These are phyloP conservation scores for Cyrtodaria siliqua DNA, from an alignment of 2,888 invertebrate genomes.

Conservation along the genomic window DNA sequence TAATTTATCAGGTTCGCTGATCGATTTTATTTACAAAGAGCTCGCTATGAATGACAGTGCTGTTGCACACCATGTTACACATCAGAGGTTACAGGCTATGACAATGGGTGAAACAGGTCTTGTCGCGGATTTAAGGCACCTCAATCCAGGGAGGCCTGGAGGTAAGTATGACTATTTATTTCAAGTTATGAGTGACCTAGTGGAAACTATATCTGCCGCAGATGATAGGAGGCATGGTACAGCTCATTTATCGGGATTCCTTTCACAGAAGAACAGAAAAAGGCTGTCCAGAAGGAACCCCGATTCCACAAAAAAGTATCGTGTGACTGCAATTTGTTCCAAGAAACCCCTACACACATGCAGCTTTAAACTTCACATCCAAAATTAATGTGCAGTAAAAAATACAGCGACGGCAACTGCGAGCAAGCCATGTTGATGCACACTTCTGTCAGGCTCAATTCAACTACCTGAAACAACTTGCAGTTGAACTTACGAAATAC, in stretches of 20 bases:
- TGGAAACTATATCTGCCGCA: conserved; percentile 40
- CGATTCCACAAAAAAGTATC: conserved; percentile 52
- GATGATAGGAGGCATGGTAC: conserved; percentile 48
- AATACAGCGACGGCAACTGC: conserved; percentile 59
- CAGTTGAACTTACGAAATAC: conserved; percentile 28
- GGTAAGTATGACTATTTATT: conserved; percentile 42
- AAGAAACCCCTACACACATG: conserved; percentile 38
- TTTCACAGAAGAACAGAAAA: conserved; percentile 29
- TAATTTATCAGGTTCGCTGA: too few relatives aligned
- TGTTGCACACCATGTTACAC: conserved; percentile 37
- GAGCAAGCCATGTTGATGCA: conserved; percentile 41
- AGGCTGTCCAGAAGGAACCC: conserved; percentile 44
- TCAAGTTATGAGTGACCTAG: conserved; percentile 8
- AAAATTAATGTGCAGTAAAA: conserved; percentile 55
- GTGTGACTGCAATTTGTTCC: conserved; percentile 61
- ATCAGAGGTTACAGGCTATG: conserved; percentile 42
- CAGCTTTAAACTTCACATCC: conserved; percentile 50
- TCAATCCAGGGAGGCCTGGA: conserved; percentile 52
- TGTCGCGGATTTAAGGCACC: conserved; percentile 30
- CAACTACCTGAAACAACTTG: conserved; percentile 46
- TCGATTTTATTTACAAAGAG: conserved; percentile 37
- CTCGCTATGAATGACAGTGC: conserved; percentile 37
- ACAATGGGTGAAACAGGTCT: conserved; percentile 45
- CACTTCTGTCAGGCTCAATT: conserved; percentile 56
- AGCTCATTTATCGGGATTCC: conserved; percentile 5